phyloP scores from a whole-genome alignment of 92 coral and sea anemone species.

The Palythoa grandis region DNA sequence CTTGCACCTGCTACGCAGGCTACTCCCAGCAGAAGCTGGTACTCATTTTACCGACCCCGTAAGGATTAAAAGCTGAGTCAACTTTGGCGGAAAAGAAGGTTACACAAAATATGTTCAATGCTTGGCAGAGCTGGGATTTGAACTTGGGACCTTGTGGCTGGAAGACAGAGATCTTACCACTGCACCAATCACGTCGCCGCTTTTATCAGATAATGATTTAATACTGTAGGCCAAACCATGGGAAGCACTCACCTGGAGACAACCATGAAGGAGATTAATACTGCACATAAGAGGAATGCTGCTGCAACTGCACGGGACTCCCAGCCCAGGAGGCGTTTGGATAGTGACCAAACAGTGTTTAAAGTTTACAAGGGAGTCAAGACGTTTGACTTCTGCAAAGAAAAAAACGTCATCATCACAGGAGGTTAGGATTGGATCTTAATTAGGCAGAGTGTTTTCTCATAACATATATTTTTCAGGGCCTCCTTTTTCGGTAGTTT shows the following conservation, averaged over 20 bases:
- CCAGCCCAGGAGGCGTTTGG: conserved; percentile 93
- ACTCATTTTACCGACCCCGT: no score
- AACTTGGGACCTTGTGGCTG: no score
- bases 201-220: not conserved
- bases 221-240: conserved; percentile 60
- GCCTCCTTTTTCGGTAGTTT: not conserved
- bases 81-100: no score
- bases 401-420: conserved; percentile 92
- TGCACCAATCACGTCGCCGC: no score
- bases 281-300: conserved; percentile 61
- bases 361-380: conserved; percentile 96
- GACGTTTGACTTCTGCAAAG: conserved; percentile 96
- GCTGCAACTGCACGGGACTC: conserved; percentile 62
- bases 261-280: conserved; percentile 61
- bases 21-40: no score
- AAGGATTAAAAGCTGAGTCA: no score
- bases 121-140: no score
- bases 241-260: conserved; percentile 95
- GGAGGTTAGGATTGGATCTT: conserved; percentile 73
- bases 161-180: no score
- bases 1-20: no score
- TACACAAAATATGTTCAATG: no score
- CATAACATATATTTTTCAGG: not conserved
- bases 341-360: conserved; percentile 93
- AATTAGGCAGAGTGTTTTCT: not conserved